These are phyloP conservation scores for Anodontia alba DNA, from an alignment of 2,888 invertebrate species.

Conservation along the genomic window DNA sequence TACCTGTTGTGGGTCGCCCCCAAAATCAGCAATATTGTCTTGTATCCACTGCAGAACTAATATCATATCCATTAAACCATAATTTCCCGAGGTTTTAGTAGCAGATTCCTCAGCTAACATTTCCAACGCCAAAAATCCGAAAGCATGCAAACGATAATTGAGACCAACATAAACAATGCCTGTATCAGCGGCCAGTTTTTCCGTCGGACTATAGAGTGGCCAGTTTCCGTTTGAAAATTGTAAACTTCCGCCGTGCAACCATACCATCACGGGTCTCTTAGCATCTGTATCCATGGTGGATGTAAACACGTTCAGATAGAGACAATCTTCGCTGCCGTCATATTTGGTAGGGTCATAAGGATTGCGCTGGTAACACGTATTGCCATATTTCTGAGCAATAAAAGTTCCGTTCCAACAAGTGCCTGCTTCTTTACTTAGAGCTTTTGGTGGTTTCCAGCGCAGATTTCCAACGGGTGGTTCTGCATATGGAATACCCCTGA, in stretches of 20 bases:
- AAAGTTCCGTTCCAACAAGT: conserved; percentile 69
- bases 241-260: conserved; percentile 77
- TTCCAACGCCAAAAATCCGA: conserved; percentile 91
- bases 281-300: conserved; percentile 67
- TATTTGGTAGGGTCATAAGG: conserved; percentile 52
- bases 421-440: conserved; percentile 25
- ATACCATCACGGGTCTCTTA: conserved; percentile 77
- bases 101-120: conserved; percentile 78
- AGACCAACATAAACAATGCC: conserved; percentile 94
- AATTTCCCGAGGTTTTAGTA: conserved; percentile 69
- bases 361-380: conserved; percentile 63
- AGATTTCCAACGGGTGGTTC: conserved; percentile 58
- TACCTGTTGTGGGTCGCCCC: conserved; percentile 67
- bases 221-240: conserved; percentile 55
- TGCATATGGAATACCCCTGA: conserved; percentile 74
- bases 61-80: conserved; percentile 75
- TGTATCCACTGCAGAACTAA: conserved; percentile 70
- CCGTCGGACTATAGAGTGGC: conserved; percentile 87
- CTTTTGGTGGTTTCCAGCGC: conserved; percentile 67
- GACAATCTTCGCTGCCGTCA: conserved; percentile 47
- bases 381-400: conserved; percentile 60
- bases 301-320: conserved; percentile 74
- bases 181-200: conserved; percentile 90
- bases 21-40: conserved; percentile 70
- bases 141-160: conserved; percentile 90